Evolutionary conservation across 2,888 invertebrate species (phyloP).

Genomic region (Entomobrya proxima): DNA sequence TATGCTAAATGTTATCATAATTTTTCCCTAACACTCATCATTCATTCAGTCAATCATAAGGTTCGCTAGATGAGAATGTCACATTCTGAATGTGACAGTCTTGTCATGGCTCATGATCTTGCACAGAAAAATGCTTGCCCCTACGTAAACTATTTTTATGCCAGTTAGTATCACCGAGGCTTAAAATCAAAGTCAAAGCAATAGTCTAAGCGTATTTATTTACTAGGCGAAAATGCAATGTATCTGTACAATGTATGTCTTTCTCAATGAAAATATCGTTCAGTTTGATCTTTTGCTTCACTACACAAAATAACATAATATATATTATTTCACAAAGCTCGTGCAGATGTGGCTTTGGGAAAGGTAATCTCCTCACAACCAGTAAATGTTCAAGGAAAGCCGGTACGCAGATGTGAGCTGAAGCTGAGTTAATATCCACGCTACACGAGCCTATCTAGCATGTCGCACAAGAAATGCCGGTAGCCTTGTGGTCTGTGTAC

Average conservation of each 20-base stretch:
- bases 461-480: too few species aligned
- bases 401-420: neutral
- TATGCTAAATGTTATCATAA: neutral
- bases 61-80: neutral
- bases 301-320: slow-evolving; percentile 1
- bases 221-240: neutral
- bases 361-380: slow-evolving; percentile 39
- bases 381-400: neutral
- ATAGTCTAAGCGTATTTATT: neutral
- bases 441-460: too few species aligned
- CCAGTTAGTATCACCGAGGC: slow-evolving; percentile 36
- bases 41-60: neutral
- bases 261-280: slow-evolving; percentile 12
- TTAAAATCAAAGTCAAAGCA: slow-evolving; percentile 54
- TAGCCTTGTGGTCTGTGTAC: too few species aligned
- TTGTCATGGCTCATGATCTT: neutral
- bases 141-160: slow-evolving; percentile 12
- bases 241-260: neutral
- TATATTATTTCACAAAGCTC: too few species aligned
- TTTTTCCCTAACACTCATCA: neutral
- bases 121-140: neutral
- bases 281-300: slow-evolving; percentile 14
- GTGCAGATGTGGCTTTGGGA: slow-evolving; percentile 12
- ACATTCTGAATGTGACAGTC: neutral
- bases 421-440: too few species aligned